A percentile compares a stretch with the other conserved stretches of the same genome.
Evolutionary conservation across 2,888 invertebrate species (phyloP).

Genomic region (Lasioglossum zephyrum): DNA sequence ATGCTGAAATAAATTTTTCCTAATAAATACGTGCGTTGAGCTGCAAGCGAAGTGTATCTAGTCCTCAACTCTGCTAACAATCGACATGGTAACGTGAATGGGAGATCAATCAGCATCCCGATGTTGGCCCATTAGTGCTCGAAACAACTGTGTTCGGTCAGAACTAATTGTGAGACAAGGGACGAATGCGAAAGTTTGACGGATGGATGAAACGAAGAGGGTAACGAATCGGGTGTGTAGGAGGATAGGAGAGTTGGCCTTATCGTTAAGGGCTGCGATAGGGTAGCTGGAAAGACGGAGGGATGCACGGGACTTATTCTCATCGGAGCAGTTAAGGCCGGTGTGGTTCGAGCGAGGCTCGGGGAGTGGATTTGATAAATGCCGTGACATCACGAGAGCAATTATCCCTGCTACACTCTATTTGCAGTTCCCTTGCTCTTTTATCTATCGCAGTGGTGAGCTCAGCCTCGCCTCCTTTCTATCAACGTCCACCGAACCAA

Average conservation of each 20-base stretch:
- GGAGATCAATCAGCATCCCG: background rate
- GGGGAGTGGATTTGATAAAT: slow-evolving; percentile 74
- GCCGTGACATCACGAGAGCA: slow-evolving; percentile 76
- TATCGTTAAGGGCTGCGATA: slow-evolving; percentile 61
- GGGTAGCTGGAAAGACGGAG: slow-evolving; percentile 50
- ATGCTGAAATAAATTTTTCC: too few species aligned
- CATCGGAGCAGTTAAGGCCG: slow-evolving; percentile 36
- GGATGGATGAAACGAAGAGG: background rate
- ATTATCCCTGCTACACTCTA: slow-evolving; percentile 74
- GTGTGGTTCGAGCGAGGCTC: slow-evolving; percentile 36
- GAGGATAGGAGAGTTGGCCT: slow-evolving; percentile 52
- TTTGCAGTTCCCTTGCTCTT: slow-evolving; percentile 69
- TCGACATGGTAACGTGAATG: background rate
- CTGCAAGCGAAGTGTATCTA: background rate
- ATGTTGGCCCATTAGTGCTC: background rate
- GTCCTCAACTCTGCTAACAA: background rate
- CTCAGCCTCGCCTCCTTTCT: slow-evolving; percentile 33
- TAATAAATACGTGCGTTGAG: too few species aligned
- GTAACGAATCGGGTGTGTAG: slow-evolving; percentile 30
- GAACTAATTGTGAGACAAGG: slow-evolving; percentile 41
- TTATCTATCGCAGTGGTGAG: slow-evolving; percentile 48
- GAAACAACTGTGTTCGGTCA: background rate
- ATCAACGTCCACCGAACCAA: slow-evolving; percentile 55
- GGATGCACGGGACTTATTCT: slow-evolving; percentile 52
- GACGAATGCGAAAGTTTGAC: slow-evolving; percentile 24